Conservation (phyloP, 2,797 vertebrate genomes). For the Huso huso region DNA sequence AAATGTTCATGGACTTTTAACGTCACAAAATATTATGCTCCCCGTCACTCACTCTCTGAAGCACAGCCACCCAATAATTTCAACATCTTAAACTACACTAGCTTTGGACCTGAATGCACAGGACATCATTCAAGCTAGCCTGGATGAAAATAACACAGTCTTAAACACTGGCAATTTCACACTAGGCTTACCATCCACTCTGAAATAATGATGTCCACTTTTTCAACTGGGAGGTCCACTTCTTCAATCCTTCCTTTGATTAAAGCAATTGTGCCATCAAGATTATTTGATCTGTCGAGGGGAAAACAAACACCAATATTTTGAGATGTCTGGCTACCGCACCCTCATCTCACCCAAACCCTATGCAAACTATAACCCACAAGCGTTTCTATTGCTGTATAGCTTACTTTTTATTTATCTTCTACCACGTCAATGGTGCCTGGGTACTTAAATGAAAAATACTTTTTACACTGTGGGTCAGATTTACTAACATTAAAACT, state of each 20-base stretch:
- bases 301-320: neutral
- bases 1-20: slow-evolving; percentile 39
- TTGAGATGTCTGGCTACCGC: neutral
- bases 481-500: too few relatives aligned
- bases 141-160: neutral
- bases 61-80: slow-evolving; percentile 43
- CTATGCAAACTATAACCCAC: too few relatives aligned
- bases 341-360: neutral
- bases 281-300: slow-evolving; percentile 69
- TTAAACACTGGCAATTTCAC: neutral
- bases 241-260: slow-evolving; percentile 93
- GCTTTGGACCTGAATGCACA: slow-evolving; percentile 11
- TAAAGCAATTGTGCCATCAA: slow-evolving; percentile 73
- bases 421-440: too few relatives aligned
- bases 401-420: too few relatives aligned
- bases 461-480: too few relatives aligned
- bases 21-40: slow-evolving; percentile 54
- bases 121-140: too few relatives aligned
- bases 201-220: slow-evolving; percentile 92
- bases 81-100: slow-evolving; percentile 43
- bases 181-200: slow-evolving; percentile 90
- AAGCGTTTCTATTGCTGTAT: too few relatives aligned
- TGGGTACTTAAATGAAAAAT: too few relatives aligned
- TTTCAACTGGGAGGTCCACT: slow-evolving; percentile 76
- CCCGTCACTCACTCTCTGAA: slow-evolving; percentile 48